Conservation (phyloP, 2,888 invertebrate genomes). For the Stramonita haemastoma region DNA sequence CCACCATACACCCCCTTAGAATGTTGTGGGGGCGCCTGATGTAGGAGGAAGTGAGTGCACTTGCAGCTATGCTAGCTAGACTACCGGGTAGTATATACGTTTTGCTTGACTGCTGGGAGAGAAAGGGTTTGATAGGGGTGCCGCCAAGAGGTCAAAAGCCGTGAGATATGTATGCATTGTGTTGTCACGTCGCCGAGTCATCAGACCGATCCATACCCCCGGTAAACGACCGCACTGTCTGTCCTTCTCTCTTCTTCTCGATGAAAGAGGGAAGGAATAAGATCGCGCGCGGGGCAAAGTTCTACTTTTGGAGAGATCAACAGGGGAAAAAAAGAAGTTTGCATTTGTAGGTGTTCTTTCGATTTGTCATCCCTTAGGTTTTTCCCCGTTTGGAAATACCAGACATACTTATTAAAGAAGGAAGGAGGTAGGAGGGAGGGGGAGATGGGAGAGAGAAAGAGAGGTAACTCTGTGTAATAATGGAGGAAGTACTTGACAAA, state of each 20-base stretch:
- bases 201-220: background rate
- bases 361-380: too few species aligned
- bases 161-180: background rate
- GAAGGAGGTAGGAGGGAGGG: conserved; percentile 16
- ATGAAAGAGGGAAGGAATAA: background rate
- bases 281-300: background rate
- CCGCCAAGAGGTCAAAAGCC: background rate
- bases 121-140: background rate
- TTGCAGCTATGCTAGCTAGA: background rate
- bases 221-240: background rate
- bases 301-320: background rate
- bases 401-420: background rate
- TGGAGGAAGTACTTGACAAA: too few species aligned
- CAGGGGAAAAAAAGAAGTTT: background rate
- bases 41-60: background rate
- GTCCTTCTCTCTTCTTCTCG: too few species aligned
- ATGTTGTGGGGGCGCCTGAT: too few species aligned
- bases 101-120: background rate
- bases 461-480: background rate
- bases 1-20: too few species aligned
- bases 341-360: background rate
- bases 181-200: background rate
- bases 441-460: conserved; percentile 3
- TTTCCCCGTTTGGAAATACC: too few species aligned
- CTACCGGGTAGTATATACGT: too few species aligned